These are phyloP conservation scores for Carduelis carduelis DNA, from an alignment of 2,797 vertebrate species.

Conservation along the genomic window DNA sequence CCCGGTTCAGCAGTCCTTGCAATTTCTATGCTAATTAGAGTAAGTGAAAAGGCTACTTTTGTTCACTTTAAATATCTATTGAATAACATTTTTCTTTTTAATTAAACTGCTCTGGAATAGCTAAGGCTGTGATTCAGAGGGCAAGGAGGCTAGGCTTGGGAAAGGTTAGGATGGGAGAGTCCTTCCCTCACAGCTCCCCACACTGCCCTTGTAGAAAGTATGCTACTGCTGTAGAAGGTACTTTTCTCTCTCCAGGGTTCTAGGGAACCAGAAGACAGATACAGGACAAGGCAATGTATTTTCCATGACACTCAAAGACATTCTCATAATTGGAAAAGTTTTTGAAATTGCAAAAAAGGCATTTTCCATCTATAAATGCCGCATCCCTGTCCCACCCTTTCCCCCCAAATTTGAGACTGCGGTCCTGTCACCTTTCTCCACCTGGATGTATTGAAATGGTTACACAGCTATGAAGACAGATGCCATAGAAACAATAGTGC, in stretches of 20 bases:
- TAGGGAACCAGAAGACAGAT: not conserved
- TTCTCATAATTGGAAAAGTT: not conserved
- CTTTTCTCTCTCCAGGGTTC: not conserved
- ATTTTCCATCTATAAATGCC: not conserved
- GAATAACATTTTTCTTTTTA: not conserved
- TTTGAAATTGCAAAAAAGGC: not conserved
- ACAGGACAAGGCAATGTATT: not conserved
- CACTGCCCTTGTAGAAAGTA: not conserved
- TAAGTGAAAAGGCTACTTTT: constrained; percentile 6
- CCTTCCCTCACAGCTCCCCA: not conserved
- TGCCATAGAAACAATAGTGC: not conserved
- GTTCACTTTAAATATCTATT: not conserved
- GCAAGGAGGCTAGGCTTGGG: not conserved
- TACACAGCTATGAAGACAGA: not conserved
- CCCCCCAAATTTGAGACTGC: not conserved
- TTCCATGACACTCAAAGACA: not conserved
- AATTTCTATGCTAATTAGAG: constrained; percentile 39
- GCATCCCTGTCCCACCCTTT: rapidly evolving
- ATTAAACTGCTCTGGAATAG: not conserved
- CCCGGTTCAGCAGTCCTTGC: not conserved
- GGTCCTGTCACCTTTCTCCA: not conserved
- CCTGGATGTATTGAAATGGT: not conserved
- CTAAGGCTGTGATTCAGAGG: not conserved
- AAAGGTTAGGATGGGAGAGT: not conserved
- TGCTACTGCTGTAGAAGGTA: not conserved